A percentile compares a stretch with the other conserved stretches of the same genome.
phyloP scores from a whole-genome alignment of 2,113 vertebrate species.

The Mus pahari region DNA sequence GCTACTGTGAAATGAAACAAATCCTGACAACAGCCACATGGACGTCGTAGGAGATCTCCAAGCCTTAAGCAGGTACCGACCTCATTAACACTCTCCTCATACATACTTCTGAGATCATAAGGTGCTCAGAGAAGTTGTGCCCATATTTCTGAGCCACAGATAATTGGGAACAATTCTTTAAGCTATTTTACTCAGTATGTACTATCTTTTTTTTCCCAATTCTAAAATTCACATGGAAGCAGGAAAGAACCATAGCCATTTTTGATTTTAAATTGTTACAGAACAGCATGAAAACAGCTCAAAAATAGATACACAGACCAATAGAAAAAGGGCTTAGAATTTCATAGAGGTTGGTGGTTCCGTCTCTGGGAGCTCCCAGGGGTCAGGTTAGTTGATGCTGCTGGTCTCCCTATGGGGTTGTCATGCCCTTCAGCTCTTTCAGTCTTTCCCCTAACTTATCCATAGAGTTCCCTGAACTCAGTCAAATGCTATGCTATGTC shows the following conservation, averaged over 20 bases:
- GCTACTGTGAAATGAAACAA: not conserved
- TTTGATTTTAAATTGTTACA: not conserved
- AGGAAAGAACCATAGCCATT: not conserved
- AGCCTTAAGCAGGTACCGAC: not conserved
- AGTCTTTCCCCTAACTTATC: too few species aligned
- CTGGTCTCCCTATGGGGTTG: too few species aligned
- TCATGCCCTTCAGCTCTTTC: too few species aligned
- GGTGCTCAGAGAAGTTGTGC: not conserved
- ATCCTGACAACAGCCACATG: not conserved
- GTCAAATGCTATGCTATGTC: too few species aligned
- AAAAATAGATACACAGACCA: not conserved
- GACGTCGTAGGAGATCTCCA: not conserved
- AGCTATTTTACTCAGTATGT: not conserved
- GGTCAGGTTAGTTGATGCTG: too few species aligned
- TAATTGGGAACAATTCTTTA: not conserved
- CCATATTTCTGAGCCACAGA: not conserved
- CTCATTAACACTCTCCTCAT: accelerated
- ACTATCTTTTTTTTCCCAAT: not conserved
- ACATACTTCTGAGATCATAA: not conserved
- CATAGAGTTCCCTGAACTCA: too few species aligned
- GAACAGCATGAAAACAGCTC: accelerated
- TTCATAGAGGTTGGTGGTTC: too few species aligned
- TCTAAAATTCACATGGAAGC: not conserved
- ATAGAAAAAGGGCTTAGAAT: not conserved
- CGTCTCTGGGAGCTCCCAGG: too few species aligned